Evolutionary conservation across 1,140 invertebrate species (phyloP), one percentile per base, ranked within the genome.

Genomic region (Phymorhynchus buccinoides): DNA sequence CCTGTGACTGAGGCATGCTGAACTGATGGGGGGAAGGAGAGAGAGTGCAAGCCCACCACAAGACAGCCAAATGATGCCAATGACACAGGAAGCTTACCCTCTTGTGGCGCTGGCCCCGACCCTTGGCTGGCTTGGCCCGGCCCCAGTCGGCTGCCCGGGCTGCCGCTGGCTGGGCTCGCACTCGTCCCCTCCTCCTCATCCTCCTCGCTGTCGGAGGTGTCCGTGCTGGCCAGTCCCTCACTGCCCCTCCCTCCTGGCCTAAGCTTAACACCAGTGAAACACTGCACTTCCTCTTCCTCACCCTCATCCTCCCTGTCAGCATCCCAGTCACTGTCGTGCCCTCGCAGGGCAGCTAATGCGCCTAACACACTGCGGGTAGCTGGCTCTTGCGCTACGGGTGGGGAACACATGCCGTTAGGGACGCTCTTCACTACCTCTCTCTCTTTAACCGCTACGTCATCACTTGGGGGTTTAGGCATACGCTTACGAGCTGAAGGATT

Each of bases 401-500:
- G 56, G 22, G 84, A 39, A 39, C 48, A 79, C 37, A 79, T 77
- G 37, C 75, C 52, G 37, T 79, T 79, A 22, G 75, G 77, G 48
- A 84, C 68, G 75, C 52, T 84, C n/a, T 56, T 32, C 37, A 66
- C 22, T 35, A 66, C 37, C 18, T 39, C 62, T 44, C 35, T 56
- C 14, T 42, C 32, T 18, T 81, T 30, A 81, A 48, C 52, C 80
- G 41, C 80, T 41, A 27, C 2, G 27, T 39, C 42, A 18, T 79
- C 73, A 41, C 37, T 75, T 27, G 39, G 73, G 9, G 35, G 56
- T 42, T 32, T 56, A 16, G 32, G 41, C 68, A 80, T 87, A 84
- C 85, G 87, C 68, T 86, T 85, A 71, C 62, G 42, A 56, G 56
- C 80, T 32, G 82, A 30, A 48, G 77, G 68, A 84, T 84, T 88